Conservation (phyloP, 2,888 invertebrate species). For the Pammene fasciana region DNA sequence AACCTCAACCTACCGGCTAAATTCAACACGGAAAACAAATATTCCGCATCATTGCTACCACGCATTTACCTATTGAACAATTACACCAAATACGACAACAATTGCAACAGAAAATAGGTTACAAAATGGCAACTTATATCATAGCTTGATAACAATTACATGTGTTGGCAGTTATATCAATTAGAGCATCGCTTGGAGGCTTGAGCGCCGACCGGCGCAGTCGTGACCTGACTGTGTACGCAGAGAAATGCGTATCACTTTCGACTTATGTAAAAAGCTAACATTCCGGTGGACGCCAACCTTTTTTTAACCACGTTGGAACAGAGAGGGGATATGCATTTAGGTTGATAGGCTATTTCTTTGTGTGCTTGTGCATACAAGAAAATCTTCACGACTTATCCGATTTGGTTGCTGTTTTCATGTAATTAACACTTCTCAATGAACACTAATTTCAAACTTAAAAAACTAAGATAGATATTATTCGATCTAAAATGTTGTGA, state of each 20-base stretch:
- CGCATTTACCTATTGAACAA: neutral
- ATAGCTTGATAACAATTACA: conserved; percentile 37
- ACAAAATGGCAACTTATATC: conserved; percentile 25
- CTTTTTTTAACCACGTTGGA: conserved; percentile 17
- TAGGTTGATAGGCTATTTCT: no score
- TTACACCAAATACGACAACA: neutral
- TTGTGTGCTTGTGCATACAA: no score
- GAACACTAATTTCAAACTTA: no score
- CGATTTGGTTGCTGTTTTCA: no score
- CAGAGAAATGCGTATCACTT: conserved; percentile 67
- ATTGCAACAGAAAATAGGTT: conserved; percentile 5
- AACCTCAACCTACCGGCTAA: neutral
- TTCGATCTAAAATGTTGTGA: conserved; percentile 17
- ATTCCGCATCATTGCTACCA: neutral
- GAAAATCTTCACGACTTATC: no score
- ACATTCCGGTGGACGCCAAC: conserved; percentile 43
- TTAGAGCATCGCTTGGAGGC: conserved; percentile 53
- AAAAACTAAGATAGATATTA: no score
- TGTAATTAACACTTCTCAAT: no score
- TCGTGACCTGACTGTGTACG: conserved; percentile 65
- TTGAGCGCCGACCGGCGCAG: conserved; percentile 53
- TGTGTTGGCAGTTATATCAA: conserved; percentile 47
- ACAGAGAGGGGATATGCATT: no score
- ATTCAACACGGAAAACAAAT: neutral
- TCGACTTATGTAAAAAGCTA: conserved; percentile 63